Conservation (phyloP, 2,113 vertebrate species). For the Microcebus lehilahytsara region DNA sequence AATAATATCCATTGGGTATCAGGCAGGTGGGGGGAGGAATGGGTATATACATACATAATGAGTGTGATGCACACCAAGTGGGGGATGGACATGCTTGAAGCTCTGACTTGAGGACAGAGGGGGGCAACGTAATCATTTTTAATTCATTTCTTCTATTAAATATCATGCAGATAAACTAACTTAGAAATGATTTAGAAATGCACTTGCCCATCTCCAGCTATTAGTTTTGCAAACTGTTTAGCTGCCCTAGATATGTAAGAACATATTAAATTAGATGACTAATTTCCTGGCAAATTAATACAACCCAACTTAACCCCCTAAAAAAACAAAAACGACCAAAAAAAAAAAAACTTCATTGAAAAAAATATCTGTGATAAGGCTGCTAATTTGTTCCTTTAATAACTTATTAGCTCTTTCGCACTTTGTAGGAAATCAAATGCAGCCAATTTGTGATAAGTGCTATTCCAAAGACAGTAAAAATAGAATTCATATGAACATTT, state of each 20-base stretch:
- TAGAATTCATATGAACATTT: neutral
- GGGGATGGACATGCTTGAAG: too few relatives aligned
- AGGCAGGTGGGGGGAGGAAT: too few relatives aligned
- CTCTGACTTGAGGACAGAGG: too few relatives aligned
- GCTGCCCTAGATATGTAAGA: neutral
- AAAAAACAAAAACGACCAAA: neutral
- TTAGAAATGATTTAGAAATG: constrained; percentile 29
- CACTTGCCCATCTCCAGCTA: neutral
- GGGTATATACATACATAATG: too few relatives aligned
- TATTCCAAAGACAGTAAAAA: constrained; percentile 46
- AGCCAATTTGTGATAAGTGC: neutral
- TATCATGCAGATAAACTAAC: neutral
- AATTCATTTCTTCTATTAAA: constrained; percentile 9
- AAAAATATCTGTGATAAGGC: neutral
- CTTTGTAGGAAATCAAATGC: constrained; percentile 19
- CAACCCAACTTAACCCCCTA: neutral
- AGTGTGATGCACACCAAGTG: too few relatives aligned
- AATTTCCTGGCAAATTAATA: constrained; percentile 6
- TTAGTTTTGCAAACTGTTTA: constrained; percentile 11
- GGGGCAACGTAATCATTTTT: neutral
- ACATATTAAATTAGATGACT: neutral
- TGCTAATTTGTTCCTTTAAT: constrained; percentile 46
- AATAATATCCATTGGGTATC: too few relatives aligned
- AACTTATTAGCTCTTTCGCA: constrained; percentile 1
- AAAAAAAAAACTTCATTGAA: neutral